These are phyloP conservation scores for Ellobius talpinus DNA, from an alignment of 2,113 vertebrate genomes.

Conservation along the genomic window DNA sequence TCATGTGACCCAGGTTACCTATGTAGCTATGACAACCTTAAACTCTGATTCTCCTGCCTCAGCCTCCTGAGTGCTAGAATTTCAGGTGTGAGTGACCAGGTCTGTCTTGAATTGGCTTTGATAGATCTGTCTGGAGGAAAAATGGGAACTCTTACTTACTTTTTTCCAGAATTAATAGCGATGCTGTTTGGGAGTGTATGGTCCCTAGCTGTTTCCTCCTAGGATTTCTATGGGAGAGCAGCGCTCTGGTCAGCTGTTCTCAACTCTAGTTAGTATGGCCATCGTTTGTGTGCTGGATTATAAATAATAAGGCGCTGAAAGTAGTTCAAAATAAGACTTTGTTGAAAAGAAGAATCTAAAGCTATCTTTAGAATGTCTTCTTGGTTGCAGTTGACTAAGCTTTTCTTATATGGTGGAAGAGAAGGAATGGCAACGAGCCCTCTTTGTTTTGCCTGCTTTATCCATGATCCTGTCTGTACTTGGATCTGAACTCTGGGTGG, in stretches of 20 bases:
- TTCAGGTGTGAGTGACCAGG: not conserved
- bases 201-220: conserved; percentile 9
- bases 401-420: not conserved
- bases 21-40: not conserved
- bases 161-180: conserved; percentile 19
- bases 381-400: conserved; percentile 42
- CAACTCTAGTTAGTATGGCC: not conserved
- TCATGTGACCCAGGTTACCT: not conserved
- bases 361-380: not conserved
- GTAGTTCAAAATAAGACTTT: not conserved
- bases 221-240: not conserved
- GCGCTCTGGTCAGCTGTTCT: not conserved
- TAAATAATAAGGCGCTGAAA: not conserved
- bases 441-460: conserved; percentile 2
- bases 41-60: not conserved
- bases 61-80: not conserved
- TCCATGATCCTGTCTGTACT: not conserved
- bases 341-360: conserved; percentile 19
- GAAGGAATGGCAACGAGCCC: not conserved
- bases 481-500: conserved; percentile 17
- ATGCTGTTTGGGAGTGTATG: conserved; percentile 18
- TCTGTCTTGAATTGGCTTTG: not conserved
- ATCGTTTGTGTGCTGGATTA: conserved; percentile 14
- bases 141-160: conserved; percentile 24
- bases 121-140: conserved; percentile 21